A percentile compares a stretch with the other conserved stretches of the same genome.
Evolutionary conservation across 1,140 invertebrate species (phyloP).

Genomic region (Oncopodura yosiiana): DNA sequence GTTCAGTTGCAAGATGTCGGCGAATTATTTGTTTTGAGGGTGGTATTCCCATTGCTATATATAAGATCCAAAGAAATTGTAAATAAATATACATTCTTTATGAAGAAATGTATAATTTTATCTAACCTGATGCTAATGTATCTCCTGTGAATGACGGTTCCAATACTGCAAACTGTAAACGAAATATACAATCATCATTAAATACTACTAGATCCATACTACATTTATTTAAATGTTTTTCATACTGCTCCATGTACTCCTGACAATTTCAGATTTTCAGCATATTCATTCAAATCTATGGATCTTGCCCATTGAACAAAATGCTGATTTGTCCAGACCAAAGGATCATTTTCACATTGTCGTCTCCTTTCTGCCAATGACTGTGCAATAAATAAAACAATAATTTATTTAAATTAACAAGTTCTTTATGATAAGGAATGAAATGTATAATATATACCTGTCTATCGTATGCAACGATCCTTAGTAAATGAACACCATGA

Average conservation of each 20-base stretch:
- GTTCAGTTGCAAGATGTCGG: constrained; percentile 76
- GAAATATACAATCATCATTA: constrained; percentile 4
- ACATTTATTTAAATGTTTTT: neutral
- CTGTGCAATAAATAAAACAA: constrained; percentile 42
- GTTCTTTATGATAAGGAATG: neutral
- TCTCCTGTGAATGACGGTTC: constrained; percentile 88
- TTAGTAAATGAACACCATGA: constrained; percentile 79
- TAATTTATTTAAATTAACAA: neutral
- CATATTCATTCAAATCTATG: constrained; percentile 86
- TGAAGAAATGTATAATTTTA: neutral
- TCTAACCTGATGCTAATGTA: constrained; percentile 59
- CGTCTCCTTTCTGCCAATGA: constrained; percentile 73
- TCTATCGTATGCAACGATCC: constrained; percentile 84
- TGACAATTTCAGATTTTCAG: constrained; percentile 72
- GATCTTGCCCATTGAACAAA: constrained; percentile 84
- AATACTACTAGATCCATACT: neutral
- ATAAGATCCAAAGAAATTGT: neutral
- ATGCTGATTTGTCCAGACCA: constrained; percentile 90
- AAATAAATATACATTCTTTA: neutral
- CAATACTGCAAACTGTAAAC: constrained; percentile 67
- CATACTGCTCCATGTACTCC: neutral
- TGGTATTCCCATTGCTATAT: constrained; percentile 77
- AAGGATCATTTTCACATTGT: constrained; percentile 76
- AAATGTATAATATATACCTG: constrained; percentile 51
- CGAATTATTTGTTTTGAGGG: constrained; percentile 86